Percentiles rank a stretch among this genome's conserved stretches.
Conservation (phyloP, 2,113 vertebrate species). For the Sinosuthora webbiana region DNA sequence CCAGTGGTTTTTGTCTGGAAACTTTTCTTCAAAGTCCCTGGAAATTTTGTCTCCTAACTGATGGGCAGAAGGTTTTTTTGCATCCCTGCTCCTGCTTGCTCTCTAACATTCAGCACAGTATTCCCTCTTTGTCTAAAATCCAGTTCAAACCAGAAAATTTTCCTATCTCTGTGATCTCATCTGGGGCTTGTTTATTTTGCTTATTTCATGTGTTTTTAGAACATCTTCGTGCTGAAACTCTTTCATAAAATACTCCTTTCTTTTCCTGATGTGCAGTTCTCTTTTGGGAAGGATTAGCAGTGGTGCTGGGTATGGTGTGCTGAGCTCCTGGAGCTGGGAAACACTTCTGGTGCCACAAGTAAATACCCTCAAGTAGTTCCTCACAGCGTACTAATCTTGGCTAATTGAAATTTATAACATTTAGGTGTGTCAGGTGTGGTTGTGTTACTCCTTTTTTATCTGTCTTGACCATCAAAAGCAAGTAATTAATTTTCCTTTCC, state of each 20-base stretch:
- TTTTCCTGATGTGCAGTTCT: not conserved
- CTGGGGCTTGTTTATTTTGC: not conserved
- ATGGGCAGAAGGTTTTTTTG: not conserved
- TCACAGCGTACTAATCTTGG: not conserved
- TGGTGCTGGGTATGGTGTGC: not conserved
- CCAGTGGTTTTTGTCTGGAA: slow-evolving; percentile 14
- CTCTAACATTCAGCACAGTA: not conserved
- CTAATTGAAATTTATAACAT: not conserved
- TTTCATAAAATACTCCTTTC: not conserved
- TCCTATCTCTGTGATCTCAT: not conserved
- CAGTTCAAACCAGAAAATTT: not conserved
- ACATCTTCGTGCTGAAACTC: not conserved
- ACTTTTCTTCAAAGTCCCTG: not conserved
- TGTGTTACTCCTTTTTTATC: not conserved
- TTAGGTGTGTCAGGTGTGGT: not conserved
- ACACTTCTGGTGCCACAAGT: not conserved
- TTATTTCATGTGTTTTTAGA: not conserved
- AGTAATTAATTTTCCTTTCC: not conserved
- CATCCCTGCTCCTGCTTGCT: not conserved
- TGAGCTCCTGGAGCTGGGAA: not conserved
- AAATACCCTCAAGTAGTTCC: not conserved
- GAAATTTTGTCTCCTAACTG: not conserved
- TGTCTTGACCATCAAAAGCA: not conserved
- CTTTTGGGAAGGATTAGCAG: not conserved
- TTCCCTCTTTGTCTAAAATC: not conserved